Conservation (phyloP, 2,888 invertebrate species). For the Conus canariensis region DNA sequence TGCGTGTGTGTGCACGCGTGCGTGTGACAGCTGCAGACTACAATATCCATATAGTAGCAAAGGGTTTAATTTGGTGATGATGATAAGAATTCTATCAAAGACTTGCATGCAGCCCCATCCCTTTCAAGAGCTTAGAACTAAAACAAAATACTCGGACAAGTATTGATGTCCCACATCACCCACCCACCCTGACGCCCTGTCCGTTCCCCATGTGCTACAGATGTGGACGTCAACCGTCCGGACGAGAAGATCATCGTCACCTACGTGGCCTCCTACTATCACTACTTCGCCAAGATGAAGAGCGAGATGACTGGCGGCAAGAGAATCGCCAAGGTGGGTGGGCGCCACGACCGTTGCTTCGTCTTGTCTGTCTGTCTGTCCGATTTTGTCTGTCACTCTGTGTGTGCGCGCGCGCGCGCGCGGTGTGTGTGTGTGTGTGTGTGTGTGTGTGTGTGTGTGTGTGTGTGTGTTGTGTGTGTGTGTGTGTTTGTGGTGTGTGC, state of each 20-base stretch:
- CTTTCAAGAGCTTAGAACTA: no score
- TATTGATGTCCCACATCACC: not conserved
- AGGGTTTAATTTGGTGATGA: no score
- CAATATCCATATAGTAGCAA: no score
- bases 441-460: slow-evolving; percentile 19
- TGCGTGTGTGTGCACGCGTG: no score
- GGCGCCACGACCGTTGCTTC: not conserved
- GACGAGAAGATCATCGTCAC: slow-evolving; percentile 99
- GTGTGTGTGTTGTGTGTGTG: not conserved
- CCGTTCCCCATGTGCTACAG: slow-evolving; percentile 78
- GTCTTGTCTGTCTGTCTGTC: not conserved
- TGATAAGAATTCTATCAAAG: no score
- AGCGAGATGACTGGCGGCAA: slow-evolving; percentile 98
- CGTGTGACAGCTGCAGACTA: no score
- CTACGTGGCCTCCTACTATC: slow-evolving; percentile 99
- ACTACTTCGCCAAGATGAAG: slow-evolving; percentile 99
- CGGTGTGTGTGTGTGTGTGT: not conserved
- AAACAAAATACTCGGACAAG: not conserved
- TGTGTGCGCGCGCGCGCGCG: no score
- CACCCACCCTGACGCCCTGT: no score
- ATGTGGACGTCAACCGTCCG: slow-evolving; percentile 94
- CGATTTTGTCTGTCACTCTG: not conserved
- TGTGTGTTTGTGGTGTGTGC: not conserved
- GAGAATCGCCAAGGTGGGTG: slow-evolving; percentile 94
- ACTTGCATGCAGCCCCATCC: no score